Evolutionary conservation across 2,888 invertebrate species (phyloP).

Genomic region (Watsonalla cultraria): DNA sequence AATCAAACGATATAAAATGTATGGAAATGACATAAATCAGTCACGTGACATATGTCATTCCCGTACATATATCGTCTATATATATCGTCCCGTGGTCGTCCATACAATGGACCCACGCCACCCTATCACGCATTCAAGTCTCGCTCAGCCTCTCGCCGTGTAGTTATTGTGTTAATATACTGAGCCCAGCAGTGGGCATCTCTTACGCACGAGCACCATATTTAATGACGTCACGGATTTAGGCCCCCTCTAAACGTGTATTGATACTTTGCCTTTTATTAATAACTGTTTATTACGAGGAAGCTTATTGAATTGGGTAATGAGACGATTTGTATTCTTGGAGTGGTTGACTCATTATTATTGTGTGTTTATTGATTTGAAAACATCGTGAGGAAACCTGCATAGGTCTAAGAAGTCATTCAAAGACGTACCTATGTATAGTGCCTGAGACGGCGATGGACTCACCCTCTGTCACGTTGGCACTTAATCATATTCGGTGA

Average conservation of each 20-base stretch:
- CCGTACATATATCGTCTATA: too few relatives aligned
- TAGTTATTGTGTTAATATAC: not conserved
- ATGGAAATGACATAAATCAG: too few relatives aligned
- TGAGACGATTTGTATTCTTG: not conserved
- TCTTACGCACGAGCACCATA: not conserved
- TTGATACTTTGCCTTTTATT: not conserved
- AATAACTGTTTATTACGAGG: not conserved
- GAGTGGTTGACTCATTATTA: not conserved
- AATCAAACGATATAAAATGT: too few relatives aligned
- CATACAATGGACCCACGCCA: conserved; percentile 9
- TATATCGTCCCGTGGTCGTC: not conserved
- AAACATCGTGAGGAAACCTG: too few relatives aligned
- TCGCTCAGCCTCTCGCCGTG: conserved; percentile 15
- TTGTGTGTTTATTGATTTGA: too few relatives aligned
- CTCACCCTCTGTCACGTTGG: too few relatives aligned
- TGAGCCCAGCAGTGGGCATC: not conserved
- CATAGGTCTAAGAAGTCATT: too few relatives aligned
- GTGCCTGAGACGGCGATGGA: too few relatives aligned
- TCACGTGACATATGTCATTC: too few relatives aligned
- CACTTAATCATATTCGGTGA: too few relatives aligned
- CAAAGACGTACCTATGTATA: too few relatives aligned
- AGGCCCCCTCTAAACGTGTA: not conserved
- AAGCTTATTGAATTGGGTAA: not conserved
- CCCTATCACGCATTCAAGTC: conserved; percentile 47
- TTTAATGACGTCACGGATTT: not conserved